phyloP scores from a whole-genome alignment of 2,888 invertebrate species.

The Meandrusa payeni region DNA sequence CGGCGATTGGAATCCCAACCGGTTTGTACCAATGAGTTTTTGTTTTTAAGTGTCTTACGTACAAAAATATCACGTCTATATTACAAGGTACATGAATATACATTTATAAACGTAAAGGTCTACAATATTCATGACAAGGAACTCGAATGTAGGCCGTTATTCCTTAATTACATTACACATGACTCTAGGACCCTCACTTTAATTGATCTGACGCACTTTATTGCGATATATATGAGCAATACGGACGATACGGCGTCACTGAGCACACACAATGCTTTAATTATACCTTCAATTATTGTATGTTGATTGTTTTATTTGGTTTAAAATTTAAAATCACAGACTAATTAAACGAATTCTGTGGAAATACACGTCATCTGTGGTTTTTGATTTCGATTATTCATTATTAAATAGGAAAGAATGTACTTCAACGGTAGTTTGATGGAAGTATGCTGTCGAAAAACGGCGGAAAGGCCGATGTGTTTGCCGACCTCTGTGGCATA shows the following conservation, averaged over 20 bases:
- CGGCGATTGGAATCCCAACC: too few relatives aligned
- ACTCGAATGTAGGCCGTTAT: constrained; percentile 17
- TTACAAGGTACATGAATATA: not conserved
- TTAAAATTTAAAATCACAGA: not conserved
- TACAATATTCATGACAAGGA: constrained; percentile 14
- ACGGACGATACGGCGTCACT: not conserved
- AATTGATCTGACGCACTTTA: constrained; percentile 20
- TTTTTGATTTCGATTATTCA: too few relatives aligned
- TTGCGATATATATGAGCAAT: constrained; percentile 17
- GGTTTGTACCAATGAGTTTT: too few relatives aligned
- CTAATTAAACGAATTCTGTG: too few relatives aligned
- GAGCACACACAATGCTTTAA: constrained; percentile 1
- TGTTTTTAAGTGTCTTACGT: too few relatives aligned
- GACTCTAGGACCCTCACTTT: constrained; percentile 14
- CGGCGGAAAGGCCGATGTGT: too few relatives aligned
- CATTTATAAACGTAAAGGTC: not conserved
- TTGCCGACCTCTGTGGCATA: too few relatives aligned
- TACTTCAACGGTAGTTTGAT: too few relatives aligned
- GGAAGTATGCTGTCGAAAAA: too few relatives aligned
- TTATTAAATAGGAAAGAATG: too few relatives aligned
- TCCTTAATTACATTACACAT: constrained; percentile 20
- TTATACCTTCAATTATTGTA: constrained; percentile 6
- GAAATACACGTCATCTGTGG: too few relatives aligned
- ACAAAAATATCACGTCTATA: too few relatives aligned
- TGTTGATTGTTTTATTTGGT: not conserved